Evolutionary conservation across 2,888 invertebrate species (phyloP).

Genomic region (Cheilosia vernalis): DNA sequence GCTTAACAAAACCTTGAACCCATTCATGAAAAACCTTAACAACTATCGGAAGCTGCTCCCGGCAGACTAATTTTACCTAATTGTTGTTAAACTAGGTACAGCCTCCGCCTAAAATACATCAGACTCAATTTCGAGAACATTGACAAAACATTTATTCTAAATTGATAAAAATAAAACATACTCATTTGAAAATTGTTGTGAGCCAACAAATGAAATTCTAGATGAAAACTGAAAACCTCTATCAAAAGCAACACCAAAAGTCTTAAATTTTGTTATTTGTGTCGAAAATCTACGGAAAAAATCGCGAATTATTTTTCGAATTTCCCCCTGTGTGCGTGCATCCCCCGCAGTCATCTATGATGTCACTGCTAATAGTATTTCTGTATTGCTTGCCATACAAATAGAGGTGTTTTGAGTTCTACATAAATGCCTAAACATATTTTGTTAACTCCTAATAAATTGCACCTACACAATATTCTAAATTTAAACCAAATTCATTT

Average conservation of each 20-base stretch:
- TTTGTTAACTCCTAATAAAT: slow-evolving; percentile 54
- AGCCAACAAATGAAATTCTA: slow-evolving; percentile 42
- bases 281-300: slow-evolving; percentile 19
- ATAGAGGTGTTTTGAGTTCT: slow-evolving; percentile 30
- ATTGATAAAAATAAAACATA: slow-evolving; percentile 34
- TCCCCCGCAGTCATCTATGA: slow-evolving; percentile 32
- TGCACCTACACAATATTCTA: slow-evolving; percentile 76
- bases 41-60: background rate
- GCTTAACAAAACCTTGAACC: no score
- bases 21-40: background rate
- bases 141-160: background rate
- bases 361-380: slow-evolving; percentile 48
- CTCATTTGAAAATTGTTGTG: slow-evolving; percentile 10
- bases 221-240: slow-evolving; percentile 41
- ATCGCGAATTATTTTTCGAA: slow-evolving; percentile 45
- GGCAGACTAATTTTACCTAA: slow-evolving; percentile 9
- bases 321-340: background rate
- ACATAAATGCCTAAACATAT: slow-evolving; percentile 7
- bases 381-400: slow-evolving; percentile 22
- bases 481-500: slow-evolving; percentile 59
- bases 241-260: background rate
- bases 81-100: slow-evolving; percentile 29
- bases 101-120: background rate
- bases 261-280: background rate
- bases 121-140: background rate